Conservation (phyloP, 1,140 invertebrate species). For the Aphis craccivora region DNA sequence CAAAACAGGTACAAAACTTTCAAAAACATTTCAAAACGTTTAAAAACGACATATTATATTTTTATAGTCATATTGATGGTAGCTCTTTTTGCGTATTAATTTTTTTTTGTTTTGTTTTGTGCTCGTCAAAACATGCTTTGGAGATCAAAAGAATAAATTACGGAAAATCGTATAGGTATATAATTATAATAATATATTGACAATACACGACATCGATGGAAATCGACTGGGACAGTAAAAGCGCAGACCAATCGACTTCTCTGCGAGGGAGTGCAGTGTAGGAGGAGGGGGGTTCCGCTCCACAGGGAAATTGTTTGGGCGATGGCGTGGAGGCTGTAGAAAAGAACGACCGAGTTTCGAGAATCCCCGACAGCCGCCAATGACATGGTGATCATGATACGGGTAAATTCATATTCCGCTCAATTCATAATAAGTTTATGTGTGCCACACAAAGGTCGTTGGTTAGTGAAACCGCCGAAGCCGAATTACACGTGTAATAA, state of each 20-base stretch:
- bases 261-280: no score
- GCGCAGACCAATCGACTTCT: neutral
- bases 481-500: neutral
- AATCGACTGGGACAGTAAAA: neutral
- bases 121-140: neutral
- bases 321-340: neutral
- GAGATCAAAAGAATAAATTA: neutral
- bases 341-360: neutral
- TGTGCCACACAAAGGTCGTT: neutral
- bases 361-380: neutral
- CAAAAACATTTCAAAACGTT: neutral
- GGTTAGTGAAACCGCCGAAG: neutral
- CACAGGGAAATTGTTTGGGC: neutral
- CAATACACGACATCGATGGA: neutral
- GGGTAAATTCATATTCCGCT: neutral
- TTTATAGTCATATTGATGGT: no score
- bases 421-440: neutral
- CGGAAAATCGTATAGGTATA: neutral
- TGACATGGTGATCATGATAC: neutral
- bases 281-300: no score
- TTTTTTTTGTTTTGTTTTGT: neutral
- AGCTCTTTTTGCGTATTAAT: neutral
- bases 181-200: neutral
- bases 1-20: neutral
- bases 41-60: neutral